These are phyloP conservation scores for Nemotelus nigrinus DNA, from an alignment of 2,888 invertebrate genomes.

Conservation along the genomic window DNA sequence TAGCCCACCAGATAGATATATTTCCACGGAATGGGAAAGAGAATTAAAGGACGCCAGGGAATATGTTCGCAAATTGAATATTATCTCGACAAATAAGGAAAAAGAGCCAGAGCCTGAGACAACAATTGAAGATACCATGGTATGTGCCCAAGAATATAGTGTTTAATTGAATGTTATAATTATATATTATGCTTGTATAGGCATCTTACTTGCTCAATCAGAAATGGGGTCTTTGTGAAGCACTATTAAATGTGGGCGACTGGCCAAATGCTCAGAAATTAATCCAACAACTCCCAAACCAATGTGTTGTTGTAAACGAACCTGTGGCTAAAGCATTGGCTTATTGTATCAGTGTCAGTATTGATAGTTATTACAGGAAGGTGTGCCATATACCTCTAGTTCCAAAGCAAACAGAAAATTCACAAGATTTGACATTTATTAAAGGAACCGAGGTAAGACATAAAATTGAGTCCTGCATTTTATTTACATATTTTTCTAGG, in stretches of 20 bases:
- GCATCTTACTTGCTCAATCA: conserved; percentile 74
- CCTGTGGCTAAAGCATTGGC: conserved; percentile 83
- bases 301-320: conserved; percentile 79
- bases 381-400: conserved; percentile 76
- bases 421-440: conserved; percentile 57
- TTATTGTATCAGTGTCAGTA: conserved; percentile 80
- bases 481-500: conserved; percentile 59
- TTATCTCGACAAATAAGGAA: conserved; percentile 83
- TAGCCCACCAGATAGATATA: conserved; percentile 83
- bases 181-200: neutral
- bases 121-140: conserved; percentile 75
- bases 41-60: conserved; percentile 85
- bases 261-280: conserved; percentile 88
- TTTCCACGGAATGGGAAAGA: conserved; percentile 83
- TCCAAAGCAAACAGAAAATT: conserved; percentile 72
- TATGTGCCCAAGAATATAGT: conserved; percentile 57
- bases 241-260: conserved; percentile 86
- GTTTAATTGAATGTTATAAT: conserved; percentile 14
- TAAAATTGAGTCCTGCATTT: neutral
- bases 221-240: conserved; percentile 92
- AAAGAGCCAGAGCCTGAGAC: conserved; percentile 78
- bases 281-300: conserved; percentile 83
- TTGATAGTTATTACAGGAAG: conserved; percentile 88
- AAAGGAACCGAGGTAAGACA: neutral
- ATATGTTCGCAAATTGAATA: conserved; percentile 85